Conservation (phyloP, 2,113 vertebrate species). For the Promerops cafer region DNA sequence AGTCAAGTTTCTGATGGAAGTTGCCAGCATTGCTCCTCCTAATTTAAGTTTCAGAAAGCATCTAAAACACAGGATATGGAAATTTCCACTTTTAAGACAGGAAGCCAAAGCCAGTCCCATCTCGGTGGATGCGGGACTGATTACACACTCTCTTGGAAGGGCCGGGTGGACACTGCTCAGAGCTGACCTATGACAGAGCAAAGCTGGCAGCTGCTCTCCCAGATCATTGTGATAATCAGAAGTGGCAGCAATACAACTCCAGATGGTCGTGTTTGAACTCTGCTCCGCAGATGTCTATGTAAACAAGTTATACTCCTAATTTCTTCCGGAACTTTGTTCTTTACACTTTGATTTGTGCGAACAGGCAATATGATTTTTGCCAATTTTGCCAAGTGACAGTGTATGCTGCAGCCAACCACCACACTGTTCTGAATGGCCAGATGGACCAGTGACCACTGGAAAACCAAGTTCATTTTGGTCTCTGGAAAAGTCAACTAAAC, state of each 20-base stretch:
- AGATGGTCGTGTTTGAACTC: conserved; percentile 66
- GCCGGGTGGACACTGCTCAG: background rate
- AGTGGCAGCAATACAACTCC: conserved; percentile 44
- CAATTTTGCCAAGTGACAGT: background rate
- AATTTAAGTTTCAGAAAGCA: background rate
- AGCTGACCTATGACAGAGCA: conserved; percentile 32
- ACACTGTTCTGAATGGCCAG: background rate
- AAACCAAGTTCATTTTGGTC: background rate
- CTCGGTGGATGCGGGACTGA: background rate
- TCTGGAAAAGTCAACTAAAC: background rate
- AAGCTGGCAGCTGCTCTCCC: conserved; percentile 42
- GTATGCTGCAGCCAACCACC: background rate
- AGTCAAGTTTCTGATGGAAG: background rate
- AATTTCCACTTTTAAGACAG: background rate
- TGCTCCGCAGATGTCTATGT: conserved; percentile 62
- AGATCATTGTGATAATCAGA: conserved; percentile 58
- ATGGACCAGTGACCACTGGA: background rate
- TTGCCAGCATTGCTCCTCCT: conserved; percentile 8
- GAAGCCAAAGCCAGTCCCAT: background rate
- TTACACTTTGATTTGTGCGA: conserved; percentile 58
- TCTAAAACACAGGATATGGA: conserved; percentile 5
- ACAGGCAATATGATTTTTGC: background rate
- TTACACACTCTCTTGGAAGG: background rate
- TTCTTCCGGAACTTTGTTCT: conserved; percentile 74
- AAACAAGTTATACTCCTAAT: conserved; percentile 71